A percentile compares a stretch with the other conserved stretches of the same genome.
Conservation (phyloP, 2,797 vertebrate genomes). For the Threskiornis aethiopicus region DNA sequence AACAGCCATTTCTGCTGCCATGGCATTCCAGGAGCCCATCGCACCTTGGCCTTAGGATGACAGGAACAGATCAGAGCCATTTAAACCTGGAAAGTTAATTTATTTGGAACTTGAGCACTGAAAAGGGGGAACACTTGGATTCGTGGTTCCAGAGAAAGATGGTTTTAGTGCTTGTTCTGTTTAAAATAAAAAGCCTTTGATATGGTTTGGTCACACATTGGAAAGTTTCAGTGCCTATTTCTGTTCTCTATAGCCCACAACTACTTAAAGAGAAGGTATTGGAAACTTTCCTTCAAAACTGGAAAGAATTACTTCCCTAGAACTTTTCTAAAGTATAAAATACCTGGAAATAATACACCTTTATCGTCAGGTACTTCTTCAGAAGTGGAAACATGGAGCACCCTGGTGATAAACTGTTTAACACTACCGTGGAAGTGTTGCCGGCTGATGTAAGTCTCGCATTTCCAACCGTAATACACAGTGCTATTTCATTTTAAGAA, state of each 20-base stretch:
- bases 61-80: background rate
- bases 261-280: background rate
- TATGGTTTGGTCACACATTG: background rate
- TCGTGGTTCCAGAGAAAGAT: background rate
- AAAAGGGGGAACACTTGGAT: background rate
- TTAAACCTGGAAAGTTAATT: background rate
- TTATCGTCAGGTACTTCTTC: constrained; percentile 78
- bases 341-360: background rate
- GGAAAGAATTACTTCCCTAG: background rate
- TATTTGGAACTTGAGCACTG: background rate
- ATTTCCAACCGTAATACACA: background rate
- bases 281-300: background rate
- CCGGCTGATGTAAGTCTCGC: constrained; percentile 78
- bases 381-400: constrained; percentile 82
- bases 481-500: background rate
- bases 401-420: constrained; percentile 79
- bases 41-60: background rate
- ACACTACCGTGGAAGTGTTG: constrained; percentile 84
- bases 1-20: background rate
- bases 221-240: background rate
- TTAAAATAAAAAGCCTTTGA: background rate
- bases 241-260: background rate
- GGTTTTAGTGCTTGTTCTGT: background rate
- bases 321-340: background rate
- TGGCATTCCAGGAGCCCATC: background rate